Conservation (phyloP, 2,888 invertebrate genomes). For the Rotaria socialis region DNA sequence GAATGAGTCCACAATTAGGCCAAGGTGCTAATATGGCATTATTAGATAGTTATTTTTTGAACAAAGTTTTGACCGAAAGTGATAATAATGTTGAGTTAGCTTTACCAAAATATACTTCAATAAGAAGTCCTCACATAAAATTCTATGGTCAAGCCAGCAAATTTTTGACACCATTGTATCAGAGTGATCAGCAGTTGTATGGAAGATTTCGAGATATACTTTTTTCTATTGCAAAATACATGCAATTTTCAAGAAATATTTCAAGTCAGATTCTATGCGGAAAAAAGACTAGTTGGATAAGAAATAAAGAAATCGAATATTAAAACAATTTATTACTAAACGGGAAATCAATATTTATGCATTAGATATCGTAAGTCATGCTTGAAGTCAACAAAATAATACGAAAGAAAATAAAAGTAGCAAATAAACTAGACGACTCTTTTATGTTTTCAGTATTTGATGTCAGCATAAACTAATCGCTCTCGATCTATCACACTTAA, state of each 20-base stretch:
- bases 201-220: not conserved
- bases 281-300: not conserved
- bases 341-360: no score
- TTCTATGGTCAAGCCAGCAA: not conserved
- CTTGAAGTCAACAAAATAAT: no score
- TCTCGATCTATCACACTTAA: no score
- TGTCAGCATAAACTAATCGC: no score
- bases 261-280: not conserved
- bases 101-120: not conserved
- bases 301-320: conserved; percentile 8
- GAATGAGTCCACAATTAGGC: conserved; percentile 9
- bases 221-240: not conserved
- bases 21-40: conserved; percentile 2
- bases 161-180: conserved; percentile 7
- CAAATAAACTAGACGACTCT: no score
- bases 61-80: not conserved
- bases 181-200: not conserved
- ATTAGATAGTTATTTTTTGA: not conserved
- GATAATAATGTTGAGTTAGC: not conserved
- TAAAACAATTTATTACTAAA: no score
- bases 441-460: no score
- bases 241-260: conserved; percentile 1
- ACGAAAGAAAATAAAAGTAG: no score
- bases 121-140: not conserved
- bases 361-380: no score